Evolutionary conservation across 2,113 vertebrate genomes (phyloP).

Genomic region (Xiphophorus hellerii): DNA sequence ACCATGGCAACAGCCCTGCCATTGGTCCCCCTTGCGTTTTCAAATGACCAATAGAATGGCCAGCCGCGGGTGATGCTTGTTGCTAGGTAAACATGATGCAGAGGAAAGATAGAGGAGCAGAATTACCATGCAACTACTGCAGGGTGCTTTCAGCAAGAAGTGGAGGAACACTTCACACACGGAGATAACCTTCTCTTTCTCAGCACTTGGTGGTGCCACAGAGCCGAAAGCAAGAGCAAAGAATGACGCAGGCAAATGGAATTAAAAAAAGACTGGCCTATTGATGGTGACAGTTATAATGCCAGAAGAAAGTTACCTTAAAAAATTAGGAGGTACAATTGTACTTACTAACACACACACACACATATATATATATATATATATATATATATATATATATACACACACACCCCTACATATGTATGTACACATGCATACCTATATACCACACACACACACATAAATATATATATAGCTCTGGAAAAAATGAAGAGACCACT

Average conservation of each 20-base stretch:
- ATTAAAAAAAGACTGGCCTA: constrained; percentile 22
- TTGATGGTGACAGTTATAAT: constrained; percentile 32
- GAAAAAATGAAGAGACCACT: too few species aligned
- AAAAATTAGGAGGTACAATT: neutral
- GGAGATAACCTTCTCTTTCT: constrained; percentile 58
- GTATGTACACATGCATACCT: too few species aligned
- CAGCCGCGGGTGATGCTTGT: constrained; percentile 88
- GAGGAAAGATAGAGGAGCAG: constrained; percentile 88
- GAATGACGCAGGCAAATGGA: constrained; percentile 52
- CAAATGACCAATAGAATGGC: constrained; percentile 87
- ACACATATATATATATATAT: neutral
- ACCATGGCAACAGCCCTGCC: constrained; percentile 89
- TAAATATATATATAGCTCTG: too few species aligned
- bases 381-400: too few species aligned
- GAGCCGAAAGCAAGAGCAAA: constrained; percentile 63
- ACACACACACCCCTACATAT: too few species aligned
- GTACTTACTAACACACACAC: neutral
- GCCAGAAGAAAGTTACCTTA: neutral
- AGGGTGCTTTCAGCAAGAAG: constrained; percentile 73
- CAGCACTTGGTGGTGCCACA: constrained; percentile 74
- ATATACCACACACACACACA: too few species aligned
- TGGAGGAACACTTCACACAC: constrained; percentile 62
- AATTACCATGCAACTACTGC: constrained; percentile 82
- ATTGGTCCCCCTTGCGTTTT: constrained; percentile 85
- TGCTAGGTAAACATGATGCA: constrained; percentile 92